Evolutionary conservation across 2,888 invertebrate genomes (phyloP), one percentile per base, ranked within the genome.

Genomic region (Lasioglossum zephyrum): DNA sequence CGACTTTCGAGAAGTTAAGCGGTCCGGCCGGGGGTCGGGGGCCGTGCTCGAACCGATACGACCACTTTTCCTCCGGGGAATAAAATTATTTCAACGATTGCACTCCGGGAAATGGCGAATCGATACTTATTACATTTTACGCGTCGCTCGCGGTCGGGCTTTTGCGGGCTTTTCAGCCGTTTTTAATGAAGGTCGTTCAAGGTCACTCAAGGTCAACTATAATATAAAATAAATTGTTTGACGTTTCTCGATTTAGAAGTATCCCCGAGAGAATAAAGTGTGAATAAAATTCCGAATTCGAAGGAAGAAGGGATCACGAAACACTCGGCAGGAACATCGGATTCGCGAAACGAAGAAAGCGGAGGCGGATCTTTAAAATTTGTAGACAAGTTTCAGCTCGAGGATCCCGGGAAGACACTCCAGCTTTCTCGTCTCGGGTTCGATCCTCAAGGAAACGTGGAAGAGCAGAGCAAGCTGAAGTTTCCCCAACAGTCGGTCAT

Each of bases 1-100:
- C 73, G 87, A 89, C 84, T 88, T 89, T 79, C 49, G 84, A 70
- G 77, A 74, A 87, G 85, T 89, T 81, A 82, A 88, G 75, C 84
- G 82, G 57, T 77, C 76, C 84, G 84, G 49, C 76, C 76, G 77
- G 41, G 39, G 39, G 39, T 39, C 41, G 47, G 47, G 57, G 13
- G 16, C 63, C 31, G 31, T 81, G 77, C 76, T 63, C 78, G 82
- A 36, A 78, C 70, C 81, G 74, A 85, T 86, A 79, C 73, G 82
- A 81, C 86, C 77, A 53, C 73, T 77, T 77, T 79, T 63, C 47
- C 75, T 18, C 69, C 53, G 36, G 69, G 77, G 81, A 82, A 81
- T 78, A 73, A 77, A 83, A 87, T 89, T 80, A 87, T 85, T 75
- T 60, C 16, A 69, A 76, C 31, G 77, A 77, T 80, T 77, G 69